A percentile compares a stretch with the other conserved stretches of the same genome.
phyloP scores from a whole-genome alignment of 2,113 vertebrate species.

The Pristiophorus japonicus region DNA sequence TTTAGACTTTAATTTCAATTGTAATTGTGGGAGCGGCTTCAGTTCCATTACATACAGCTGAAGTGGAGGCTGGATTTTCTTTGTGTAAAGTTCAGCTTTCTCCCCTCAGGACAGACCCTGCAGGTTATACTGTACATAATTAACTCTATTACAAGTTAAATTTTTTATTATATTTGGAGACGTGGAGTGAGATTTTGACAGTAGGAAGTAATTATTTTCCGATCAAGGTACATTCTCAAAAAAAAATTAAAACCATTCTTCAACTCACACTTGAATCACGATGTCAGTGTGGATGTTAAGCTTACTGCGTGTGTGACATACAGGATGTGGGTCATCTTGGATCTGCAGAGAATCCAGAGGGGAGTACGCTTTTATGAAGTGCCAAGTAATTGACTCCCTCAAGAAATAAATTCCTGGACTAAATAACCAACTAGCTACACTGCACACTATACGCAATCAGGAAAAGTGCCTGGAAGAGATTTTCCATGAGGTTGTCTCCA shows the following conservation, averaged over 20 bases:
- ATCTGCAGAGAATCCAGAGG: constrained; percentile 1
- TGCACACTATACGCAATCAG: neutral
- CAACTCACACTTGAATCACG: neutral
- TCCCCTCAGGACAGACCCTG: neutral
- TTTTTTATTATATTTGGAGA: constrained; percentile 11
- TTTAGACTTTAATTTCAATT: neutral
- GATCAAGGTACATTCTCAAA: neutral
- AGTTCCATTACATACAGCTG: neutral
- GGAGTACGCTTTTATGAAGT: neutral
- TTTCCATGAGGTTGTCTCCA: neutral
- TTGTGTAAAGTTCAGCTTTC: neutral
- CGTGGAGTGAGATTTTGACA: neutral
- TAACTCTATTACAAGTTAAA: neutral
- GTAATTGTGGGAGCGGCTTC: neutral
- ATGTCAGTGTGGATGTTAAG: constrained; percentile 6
- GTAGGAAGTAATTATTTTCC: constrained; percentile 16
- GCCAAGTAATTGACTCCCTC: constrained; percentile 3
- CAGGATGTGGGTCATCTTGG: constrained; percentile 34
- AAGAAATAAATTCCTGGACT: neutral
- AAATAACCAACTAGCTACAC: neutral
- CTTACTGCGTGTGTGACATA: neutral
- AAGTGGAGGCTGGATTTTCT: neutral
- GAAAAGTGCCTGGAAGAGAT: neutral
- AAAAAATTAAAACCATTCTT: neutral
- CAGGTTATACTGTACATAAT: neutral